Evolutionary conservation across 2,113 vertebrate species (phyloP), one percentile per base, ranked within the genome.

Genomic region (Cyprinodon tularosa): DNA sequence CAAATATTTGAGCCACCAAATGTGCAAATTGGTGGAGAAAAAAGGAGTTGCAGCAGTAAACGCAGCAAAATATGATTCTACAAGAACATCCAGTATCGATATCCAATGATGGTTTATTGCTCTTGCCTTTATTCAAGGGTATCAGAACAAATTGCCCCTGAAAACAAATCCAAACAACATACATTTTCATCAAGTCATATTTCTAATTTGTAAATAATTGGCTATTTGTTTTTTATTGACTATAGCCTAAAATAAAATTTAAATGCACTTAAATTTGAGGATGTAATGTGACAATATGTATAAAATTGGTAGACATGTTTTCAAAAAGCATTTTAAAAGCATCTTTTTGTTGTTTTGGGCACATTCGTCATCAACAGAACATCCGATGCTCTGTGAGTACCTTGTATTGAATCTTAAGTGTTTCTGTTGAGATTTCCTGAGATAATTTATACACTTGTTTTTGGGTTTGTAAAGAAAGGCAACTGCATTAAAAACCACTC

Each of bases 331-430:
- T 45, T 45, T 7, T 45, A 45, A 45, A 12, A 45, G 20, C 5
- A 53, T 53, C 1, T 20, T 50, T 53, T 20, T 20, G 63, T 13
- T 13, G 29, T 29, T 29, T 29, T 29, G 29, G 29, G 29, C 29
- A 77, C 74, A 85, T 84, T 71, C 77, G 89, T 88, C 87, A 86
- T 81, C 78, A 59, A 65, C 82, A 88, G 87, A 91, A 81, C 62
- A 72, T 63, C 22, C 64, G 71, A 87, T 78, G 76, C 78, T 86
- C 86, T 90, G 89, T 87, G 85, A 88, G 74, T 65, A 72, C 71
- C 79, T 86, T 74, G 48, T 67, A 53, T 42, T 75, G n/a, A 62
- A 65, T 81, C 73, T 87, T 78, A n/a, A 61, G 68, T 71, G 47
- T 47, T 63, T 83, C 81, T 71, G 59, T 65, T 38, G 40, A 81